Evolutionary conservation across 2,888 invertebrate genomes (phyloP), one percentile per base, ranked within the genome.

Genomic region (Nemotelus pantherinus): DNA sequence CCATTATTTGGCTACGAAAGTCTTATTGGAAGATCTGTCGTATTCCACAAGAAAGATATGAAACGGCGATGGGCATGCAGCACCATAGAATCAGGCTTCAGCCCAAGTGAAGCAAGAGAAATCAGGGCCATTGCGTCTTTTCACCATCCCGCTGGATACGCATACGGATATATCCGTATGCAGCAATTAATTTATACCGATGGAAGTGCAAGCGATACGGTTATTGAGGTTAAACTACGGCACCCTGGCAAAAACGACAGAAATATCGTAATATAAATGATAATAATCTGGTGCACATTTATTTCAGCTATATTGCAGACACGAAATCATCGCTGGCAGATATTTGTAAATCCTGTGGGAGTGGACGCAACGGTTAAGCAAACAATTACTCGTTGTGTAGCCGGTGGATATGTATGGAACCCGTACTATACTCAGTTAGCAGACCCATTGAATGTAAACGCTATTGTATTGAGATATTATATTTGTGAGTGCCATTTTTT

Each of bases 371-470:
- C 94, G 0, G 96, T 96, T 4, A 90, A 92, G 85, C 92, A 93
- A 55, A 91, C 93, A 79, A 88, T 88, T 81, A 94, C 95, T 0
- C 90, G 97, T 81, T 97, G 97, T 85, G 95, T 95, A 6, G 96
- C 97, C 2, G 95, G 94, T 44, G 97, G 97, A 5, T 96, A 95
- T 84, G 90, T 93, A 9, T 96, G 96, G 96, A 96, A 96, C 89
- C 96, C 96, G 0, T 94, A 91, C 88, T 96, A 93, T 84, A 95
- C 95, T 1, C 96, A 96, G 86, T 88, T 96, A 0, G 96, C 96
- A 0, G 95, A 95, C 88, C 96, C 96, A 0, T 89, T 95, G 58
- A 95, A 96, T 86, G 95, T 95, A 87, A 89, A 89, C 83, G 25
- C 25, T 25, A 25, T 74, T 77, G 10, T 43, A 50, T 10, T 60